phyloP scores from a whole-genome alignment of 2,888 invertebrate species.

The Torymus aiolomorphi region DNA sequence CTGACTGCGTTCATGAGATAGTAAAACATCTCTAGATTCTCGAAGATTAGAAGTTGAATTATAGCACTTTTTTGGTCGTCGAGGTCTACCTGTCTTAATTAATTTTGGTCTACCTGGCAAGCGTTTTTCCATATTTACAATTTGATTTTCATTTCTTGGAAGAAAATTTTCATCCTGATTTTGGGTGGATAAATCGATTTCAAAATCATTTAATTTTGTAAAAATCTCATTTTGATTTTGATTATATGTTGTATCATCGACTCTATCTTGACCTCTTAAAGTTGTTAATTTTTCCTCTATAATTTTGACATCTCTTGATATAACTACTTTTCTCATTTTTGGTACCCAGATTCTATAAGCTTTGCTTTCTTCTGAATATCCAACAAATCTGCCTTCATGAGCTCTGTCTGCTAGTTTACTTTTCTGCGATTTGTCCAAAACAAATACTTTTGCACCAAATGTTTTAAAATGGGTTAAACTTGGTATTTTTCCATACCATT shows the following conservation, averaged over 20 bases:
- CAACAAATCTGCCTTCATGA: slow-evolving; percentile 38
- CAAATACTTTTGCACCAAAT: slow-evolving; percentile 20
- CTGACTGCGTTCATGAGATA: neutral
- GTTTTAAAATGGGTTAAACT: slow-evolving; percentile 4
- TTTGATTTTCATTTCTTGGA: neutral
- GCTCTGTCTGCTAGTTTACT: slow-evolving; percentile 40
- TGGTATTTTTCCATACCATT: slow-evolving; percentile 21
- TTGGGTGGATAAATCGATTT: neutral
- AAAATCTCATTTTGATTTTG: slow-evolving; percentile 7
- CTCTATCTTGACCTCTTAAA: too few relatives aligned
- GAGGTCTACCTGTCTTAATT: slow-evolving; percentile 25
- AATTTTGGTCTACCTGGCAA: neutral
- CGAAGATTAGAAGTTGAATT: neutral
- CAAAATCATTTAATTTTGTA: neutral
- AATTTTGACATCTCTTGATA: slow-evolving; percentile 50
- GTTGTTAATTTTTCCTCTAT: neutral
- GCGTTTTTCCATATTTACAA: too few relatives aligned
- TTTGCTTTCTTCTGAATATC: slow-evolving; percentile 48
- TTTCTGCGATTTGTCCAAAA: slow-evolving; percentile 30
- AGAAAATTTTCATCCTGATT: neutral
- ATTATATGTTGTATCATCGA: neutral
- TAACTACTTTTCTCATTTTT: neutral
- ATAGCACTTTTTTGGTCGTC: slow-evolving; percentile 2
- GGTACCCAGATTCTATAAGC: slow-evolving; percentile 50
- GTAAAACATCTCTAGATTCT: slow-evolving; percentile 17